Evolutionary conservation across 2,113 vertebrate species (phyloP), one percentile per base, ranked within the genome.

Genomic region (Microtus ochrogaster): DNA sequence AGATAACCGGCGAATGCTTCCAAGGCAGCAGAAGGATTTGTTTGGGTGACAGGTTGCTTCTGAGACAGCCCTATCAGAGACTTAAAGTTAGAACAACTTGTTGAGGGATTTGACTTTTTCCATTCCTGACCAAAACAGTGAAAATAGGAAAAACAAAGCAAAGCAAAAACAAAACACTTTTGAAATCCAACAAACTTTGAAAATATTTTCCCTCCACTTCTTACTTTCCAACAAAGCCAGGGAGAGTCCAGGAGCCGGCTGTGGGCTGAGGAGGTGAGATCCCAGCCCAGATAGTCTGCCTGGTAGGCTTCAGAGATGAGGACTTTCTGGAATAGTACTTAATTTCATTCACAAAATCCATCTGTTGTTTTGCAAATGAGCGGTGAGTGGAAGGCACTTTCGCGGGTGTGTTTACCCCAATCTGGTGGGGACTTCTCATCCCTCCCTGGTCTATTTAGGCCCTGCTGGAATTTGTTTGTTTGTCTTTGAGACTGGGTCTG

Each of bases 191-290:
- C 11, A 33, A 26, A 63, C 52, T 78, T 24, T 11, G 36, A 81
- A 66, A 33, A 24, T 36, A 4, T 30, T 36, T 19, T 17, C 36
- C 21, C 2, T 1, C 16, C 28, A 41, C 33, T 16, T 39, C 19
- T 12, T 7, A 24, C 16, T n/a, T 44, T 33, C 24, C 66, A 5
- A 33, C 36, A 22, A 41, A 16, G 79, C 33, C 55, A 19, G 21
- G 22, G 26, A 26, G 33, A 26, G 2, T 5, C 66, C 22, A 8
- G 7, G 39, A 21, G 30, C 7, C 39, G 9, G 13, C 28, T 26
- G 7, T 24, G 11, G 1, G 0, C 9, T 26, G 33, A 5, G 26
- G 0, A 1, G n/a, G 19, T 47, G 14, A 10, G 14, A 11, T 21
- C 16, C 39, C 39, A 6, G 4, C n/a, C 55, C 17, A 9, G 1